Evolutionary conservation across 2,113 vertebrate species (phyloP).

Genomic region (Myrmecophaga tridactyla): DNA sequence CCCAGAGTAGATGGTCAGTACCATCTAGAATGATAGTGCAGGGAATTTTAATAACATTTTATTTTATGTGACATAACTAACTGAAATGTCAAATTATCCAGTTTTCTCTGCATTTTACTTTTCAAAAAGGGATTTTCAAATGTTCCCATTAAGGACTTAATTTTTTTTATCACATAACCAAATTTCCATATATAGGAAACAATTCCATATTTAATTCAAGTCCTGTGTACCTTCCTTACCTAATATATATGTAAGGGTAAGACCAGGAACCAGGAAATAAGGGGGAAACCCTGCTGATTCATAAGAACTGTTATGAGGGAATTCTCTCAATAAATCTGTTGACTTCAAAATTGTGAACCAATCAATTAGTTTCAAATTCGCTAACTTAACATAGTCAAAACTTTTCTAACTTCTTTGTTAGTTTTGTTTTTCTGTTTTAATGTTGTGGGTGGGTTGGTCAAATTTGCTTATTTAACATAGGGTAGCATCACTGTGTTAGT

Average conservation of each 20-base stretch:
- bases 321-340: neutral
- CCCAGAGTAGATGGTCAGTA: neutral
- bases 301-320: neutral
- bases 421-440: neutral
- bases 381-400: neutral
- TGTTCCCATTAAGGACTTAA: neutral
- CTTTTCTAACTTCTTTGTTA: neutral
- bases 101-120: slow-evolving; percentile 7
- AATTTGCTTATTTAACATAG: neutral
- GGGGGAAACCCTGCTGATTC: neutral
- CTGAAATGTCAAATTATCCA: neutral
- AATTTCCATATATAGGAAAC: neutral
- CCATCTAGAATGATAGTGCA: neutral
- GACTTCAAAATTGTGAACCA: neutral
- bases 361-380: neutral
- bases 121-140: neutral
- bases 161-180: neutral
- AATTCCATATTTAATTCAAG: slow-evolving; percentile 20
- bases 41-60: neutral
- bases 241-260: neutral
- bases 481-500: neutral
- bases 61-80: neutral
- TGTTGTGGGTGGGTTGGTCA: neutral
- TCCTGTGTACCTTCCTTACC: neutral
- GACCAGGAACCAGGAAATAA: slow-evolving; percentile 8